Base-by-base conservation (phyloP, 2,888 invertebrate genomes). In the Ethmia dodecea region DNA sequence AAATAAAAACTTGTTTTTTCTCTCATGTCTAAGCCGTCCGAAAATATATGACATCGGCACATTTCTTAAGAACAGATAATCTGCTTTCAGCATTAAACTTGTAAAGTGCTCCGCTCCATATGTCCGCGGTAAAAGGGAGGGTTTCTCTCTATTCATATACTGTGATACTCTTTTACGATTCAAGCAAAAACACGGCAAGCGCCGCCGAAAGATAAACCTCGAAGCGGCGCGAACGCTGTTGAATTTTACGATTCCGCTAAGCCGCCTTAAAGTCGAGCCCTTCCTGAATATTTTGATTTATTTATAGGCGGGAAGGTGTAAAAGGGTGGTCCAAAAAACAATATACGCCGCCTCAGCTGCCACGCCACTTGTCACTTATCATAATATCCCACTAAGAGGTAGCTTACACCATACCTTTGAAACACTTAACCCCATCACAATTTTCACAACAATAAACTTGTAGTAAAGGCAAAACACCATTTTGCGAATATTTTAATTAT, bases 221-320 rank as follows among this genome's bases (percentile, higher is more conserved):
- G 61, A 68, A 59, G 76, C 73, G 74, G 65, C 68, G 73, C 68
- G 68, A 73, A 68, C 74, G 81, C 70, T 83, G 81, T 83, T 83
- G 81, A 83, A 81, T 86, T 86, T 86, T 86, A 84, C 80, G 86
- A 84, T 83, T 84, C 78, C 67, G 72, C 79, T 84, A 86, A 86
- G 84, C 84, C 81, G 79, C 78, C 83, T 80, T 77, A 76, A 81
- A 86, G 77, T 80, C 80, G 77, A 67, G 80, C 81, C 81, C 79
- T 83, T 80, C 76, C 81, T 81, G 83, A 81, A 86, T 84, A 84
- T 84, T 86, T 84, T 86, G 84, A 86, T 86, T 86, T 86, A 86
- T 86, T 86, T 86, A 86, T 80, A 75, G 80, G 76, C 72, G 74
- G 71, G 66, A 79, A 77, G 65, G 77, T 75, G 77, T 80, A 77